Evolutionary conservation across 2,888 invertebrate genomes (phyloP), one percentile per base, ranked within the genome.

Genomic region (Plusia festucae): DNA sequence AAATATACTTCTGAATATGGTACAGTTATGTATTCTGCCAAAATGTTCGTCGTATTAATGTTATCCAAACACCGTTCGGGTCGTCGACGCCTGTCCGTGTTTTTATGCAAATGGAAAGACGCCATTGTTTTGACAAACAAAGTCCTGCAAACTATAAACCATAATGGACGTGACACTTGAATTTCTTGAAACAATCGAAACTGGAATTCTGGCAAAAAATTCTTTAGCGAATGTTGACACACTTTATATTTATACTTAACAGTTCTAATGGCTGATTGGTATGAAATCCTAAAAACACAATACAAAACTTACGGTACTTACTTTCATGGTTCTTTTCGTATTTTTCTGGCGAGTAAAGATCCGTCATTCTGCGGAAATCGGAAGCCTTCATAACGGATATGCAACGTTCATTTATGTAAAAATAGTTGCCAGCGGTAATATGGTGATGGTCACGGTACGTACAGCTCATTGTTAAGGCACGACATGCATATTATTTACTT

Each of bases 51-150:
- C 40, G 60, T 65, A 51, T 54, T 57, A 60, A 60, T 70, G 65
- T 73, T 70, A 52, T 61, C 44, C 51, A 73, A 73, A 75, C 66
- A 56, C 18, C 7, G 44, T 58, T 44, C 22, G 55, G 18, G 32
- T 46, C 56, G 30, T 34, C 46, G 34, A 20, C 20, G 20, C n/a
- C 44, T 56, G 34, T 40, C 56, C 32, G 64, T 68, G 71, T 65
- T 75, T 65, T 72, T 67, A 67, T 75, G 76, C 66, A 72, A 78
- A 77, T 75, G 53, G 46, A 63, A 61, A 63, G 61, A 62, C 52
- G 51, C 51, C 53, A 70, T 75, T 76, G 72, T 76, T 76, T 66
- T 67, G 49, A 13, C 60, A 67, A 77, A 75, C 79, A 67, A 68
- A 57, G 60, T 75, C 64, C 72, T 75, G 55, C 58, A 53, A 68